A percentile compares a stretch with the other conserved stretches of the same genome.
phyloP scores from a whole-genome alignment of 1,140 invertebrate genomes.

The Ganaspis sp. region DNA sequence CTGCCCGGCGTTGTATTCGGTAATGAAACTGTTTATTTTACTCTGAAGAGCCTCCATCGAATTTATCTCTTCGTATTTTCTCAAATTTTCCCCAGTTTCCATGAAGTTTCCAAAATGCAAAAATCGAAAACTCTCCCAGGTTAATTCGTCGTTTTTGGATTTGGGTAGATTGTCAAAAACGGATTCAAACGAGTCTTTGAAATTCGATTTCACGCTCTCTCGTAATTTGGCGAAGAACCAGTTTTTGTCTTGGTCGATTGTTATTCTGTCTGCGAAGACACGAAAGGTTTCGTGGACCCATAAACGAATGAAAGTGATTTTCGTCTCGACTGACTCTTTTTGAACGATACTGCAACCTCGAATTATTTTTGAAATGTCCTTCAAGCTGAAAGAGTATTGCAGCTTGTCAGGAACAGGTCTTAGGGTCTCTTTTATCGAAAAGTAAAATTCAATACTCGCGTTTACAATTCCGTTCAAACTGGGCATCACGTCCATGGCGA shows the following conservation, averaged over 20 bases:
- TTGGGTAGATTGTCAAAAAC: constrained; percentile 72
- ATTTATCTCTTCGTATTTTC: constrained; percentile 81
- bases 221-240: constrained; percentile 78
- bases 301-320: constrained; percentile 75
- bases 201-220: constrained; percentile 73
- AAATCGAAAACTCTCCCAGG: constrained; percentile 78
- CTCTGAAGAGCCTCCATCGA: constrained; percentile 78
- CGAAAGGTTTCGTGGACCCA: constrained; percentile 85
- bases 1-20: constrained; percentile 80
- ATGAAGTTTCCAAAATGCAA: constrained; percentile 83
- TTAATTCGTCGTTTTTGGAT: constrained; percentile 70
- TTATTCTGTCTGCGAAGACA: constrained; percentile 83
- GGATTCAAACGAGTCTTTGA: constrained; percentile 78
- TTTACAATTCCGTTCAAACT: constrained; percentile 79
- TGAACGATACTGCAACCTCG: constrained; percentile 81
- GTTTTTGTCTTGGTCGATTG: constrained; percentile 77
- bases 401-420: constrained; percentile 80
- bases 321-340: constrained; percentile 80
- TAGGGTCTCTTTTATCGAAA: constrained; percentile 74
- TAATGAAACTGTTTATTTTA: constrained; percentile 77
- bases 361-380: constrained; percentile 80
- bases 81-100: constrained; percentile 59
- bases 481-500: constrained; percentile 78
- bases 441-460: constrained; percentile 80
- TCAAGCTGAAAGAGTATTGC: constrained; percentile 82